phyloP scores from a whole-genome alignment of 2,888 invertebrate genomes.

The Tanytarsus gracilentus region DNA sequence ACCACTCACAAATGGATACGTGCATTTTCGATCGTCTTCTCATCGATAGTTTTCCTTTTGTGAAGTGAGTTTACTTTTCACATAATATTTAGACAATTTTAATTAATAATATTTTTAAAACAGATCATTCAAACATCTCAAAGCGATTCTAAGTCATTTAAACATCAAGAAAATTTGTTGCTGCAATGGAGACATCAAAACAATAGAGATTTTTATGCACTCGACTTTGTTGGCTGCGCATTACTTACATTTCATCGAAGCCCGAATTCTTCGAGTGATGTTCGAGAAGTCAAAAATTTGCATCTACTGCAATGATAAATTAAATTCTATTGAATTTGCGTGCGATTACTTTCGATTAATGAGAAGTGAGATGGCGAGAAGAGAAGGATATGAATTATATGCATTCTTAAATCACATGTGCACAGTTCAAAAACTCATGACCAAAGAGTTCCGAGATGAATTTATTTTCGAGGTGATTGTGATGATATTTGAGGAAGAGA shows the following conservation, averaged over 20 bases:
- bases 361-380: background rate
- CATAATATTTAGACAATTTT: too few relatives aligned
- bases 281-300: background rate
- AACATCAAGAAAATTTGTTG: conserved; percentile 39
- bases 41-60: background rate
- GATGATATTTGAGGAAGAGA: conserved; percentile 39
- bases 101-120: too few relatives aligned
- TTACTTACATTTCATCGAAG: conserved; percentile 28
- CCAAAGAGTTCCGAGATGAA: background rate
- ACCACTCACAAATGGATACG: background rate
- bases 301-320: conserved; percentile 30
- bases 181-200: conserved; percentile 37
- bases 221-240: conserved; percentile 33
- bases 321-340: conserved; percentile 35
- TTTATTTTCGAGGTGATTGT: conserved; percentile 39
- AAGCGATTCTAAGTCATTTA: conserved; percentile 31
- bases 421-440: background rate
- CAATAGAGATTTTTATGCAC: conserved; percentile 35
- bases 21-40: conserved; percentile 18
- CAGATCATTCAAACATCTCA: background rate
- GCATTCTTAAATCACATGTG: background rate
- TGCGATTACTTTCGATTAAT: background rate
- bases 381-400: conserved; percentile 12
- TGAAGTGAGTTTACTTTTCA: too few relatives aligned
- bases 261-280: background rate